phyloP scores from a whole-genome alignment of 2,113 vertebrate species.

The Zonotrichia leucophrys region DNA sequence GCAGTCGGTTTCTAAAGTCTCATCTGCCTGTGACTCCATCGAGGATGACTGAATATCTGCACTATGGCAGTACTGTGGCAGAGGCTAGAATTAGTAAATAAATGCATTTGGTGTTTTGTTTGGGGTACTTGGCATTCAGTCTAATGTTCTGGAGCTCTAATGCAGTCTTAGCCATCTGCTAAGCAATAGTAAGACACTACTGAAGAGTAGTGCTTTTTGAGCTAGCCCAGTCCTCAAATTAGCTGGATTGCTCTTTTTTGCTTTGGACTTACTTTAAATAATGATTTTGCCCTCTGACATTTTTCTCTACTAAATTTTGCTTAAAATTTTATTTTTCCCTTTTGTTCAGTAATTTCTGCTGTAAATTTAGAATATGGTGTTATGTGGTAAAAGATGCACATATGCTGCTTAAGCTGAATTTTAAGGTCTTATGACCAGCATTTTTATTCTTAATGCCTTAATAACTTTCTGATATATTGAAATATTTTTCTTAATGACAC shows the following conservation, averaged over 20 bases:
- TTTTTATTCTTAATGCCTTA: background rate
- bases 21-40: constrained; percentile 30
- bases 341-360: background rate
- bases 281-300: background rate
- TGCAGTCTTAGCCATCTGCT: constrained; percentile 8
- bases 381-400: background rate
- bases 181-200: background rate
- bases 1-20: background rate
- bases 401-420: background rate
- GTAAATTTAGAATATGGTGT: background rate
- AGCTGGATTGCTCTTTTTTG: constrained; percentile 26
- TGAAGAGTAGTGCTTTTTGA: background rate
- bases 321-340: constrained; percentile 13
- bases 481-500: background rate
- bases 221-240: background rate
- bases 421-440: background rate
- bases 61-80: constrained; percentile 34
- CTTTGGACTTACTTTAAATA: background rate
- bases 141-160: constrained; percentile 31
- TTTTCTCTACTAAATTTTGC: background rate
- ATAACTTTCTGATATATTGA: background rate
- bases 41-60: constrained; percentile 17
- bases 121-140: constrained; percentile 29
- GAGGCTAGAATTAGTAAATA: constrained; percentile 53
- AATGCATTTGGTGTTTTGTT: constrained; percentile 10